Percentiles rank a stretch among this genome's conserved stretches.
These are phyloP conservation scores for Agriopis aurantiaria DNA, from an alignment of 2,888 invertebrate genomes.

Conservation along the genomic window DNA sequence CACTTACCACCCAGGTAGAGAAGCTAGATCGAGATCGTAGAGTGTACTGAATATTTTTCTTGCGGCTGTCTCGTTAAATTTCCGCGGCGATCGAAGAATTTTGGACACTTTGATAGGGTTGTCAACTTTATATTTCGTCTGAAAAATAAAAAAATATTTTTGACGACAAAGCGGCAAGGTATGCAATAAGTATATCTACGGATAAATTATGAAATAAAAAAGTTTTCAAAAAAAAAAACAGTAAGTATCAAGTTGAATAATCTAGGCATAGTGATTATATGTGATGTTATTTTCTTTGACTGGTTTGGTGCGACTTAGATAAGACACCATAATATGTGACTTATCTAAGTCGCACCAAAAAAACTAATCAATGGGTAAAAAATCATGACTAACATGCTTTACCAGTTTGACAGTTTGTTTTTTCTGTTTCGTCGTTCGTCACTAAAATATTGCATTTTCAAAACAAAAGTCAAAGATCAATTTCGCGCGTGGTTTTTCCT, in stretches of 20 bases:
- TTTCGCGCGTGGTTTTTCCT: background rate
- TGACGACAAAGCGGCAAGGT: background rate
- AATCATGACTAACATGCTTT: too few species aligned
- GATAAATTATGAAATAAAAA: too few species aligned
- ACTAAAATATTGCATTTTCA: background rate
- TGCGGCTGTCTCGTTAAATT: constrained; percentile 64
- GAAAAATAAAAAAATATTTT: background rate
- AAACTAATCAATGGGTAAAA: too few species aligned
- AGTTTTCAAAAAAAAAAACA: too few species aligned
- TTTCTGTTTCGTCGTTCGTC: background rate
- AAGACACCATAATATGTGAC: too few species aligned
- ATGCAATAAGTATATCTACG: too few species aligned
- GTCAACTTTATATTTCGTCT: constrained; percentile 40
- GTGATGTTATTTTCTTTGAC: too few species aligned
- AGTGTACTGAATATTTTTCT: constrained; percentile 62
- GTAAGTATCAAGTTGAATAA: too few species aligned
- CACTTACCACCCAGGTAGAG: constrained; percentile 61
- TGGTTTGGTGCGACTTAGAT: too few species aligned
- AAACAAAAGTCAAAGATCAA: background rate
- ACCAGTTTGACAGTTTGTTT: background rate
- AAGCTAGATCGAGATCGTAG: constrained; percentile 59
- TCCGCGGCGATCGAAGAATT: constrained; percentile 49
- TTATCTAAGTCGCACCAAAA: too few species aligned
- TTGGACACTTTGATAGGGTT: constrained; percentile 59
- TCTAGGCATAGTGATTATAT: too few species aligned